Evolutionary conservation across 35 echinoderm and acorn worm genomes (phyloP), one percentile per base, ranked within the genome.

Genomic region (Holothuria glaberrima): DNA sequence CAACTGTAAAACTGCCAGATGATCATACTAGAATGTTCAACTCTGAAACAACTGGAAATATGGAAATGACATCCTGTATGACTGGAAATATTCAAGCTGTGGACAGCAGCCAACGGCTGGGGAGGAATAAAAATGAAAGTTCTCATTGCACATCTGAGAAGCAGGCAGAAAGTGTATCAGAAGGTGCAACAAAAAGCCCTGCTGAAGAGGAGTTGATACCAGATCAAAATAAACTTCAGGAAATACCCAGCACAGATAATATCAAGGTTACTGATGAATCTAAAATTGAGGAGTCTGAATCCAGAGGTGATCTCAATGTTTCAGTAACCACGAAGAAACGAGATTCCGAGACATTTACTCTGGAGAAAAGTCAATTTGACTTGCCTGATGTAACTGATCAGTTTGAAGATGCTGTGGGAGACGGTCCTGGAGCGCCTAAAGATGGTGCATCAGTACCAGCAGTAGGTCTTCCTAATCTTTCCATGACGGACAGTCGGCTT

Each of bases 281-380:
- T 5, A 54, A 54, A 17, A 17, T 54, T 17, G 16, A 54, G 50
- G 50, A 14, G 50, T 54, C 50, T 54, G 50, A 54, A 54, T 17
- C 50, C 1, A 54, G 16, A 54, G 50, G 50, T 14, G 16, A 17
- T 14, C 50, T 54, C 50, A 17, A 54, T 54, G 9, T 17, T 54
- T 54, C 50, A 54, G 13, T 12, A 14, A 54, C 12, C 19, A 20
- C 5, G 31, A 74, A 74, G 70, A 78, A 35, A 48, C 44, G 38
- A 28, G 50, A 78, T 28, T 78, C 74, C 7, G 74, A 78, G 38
- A 78, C 74, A 22, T 78, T 78, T 10, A 78, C 74, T 21, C 38
- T 78, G 4, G 38, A 78, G 38, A 48, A 48, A 28, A 78, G 38
- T 78, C 44, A 22, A 41, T 22, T 78, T 22, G 35, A 41, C 50